Conservation (phyloP, 2,113 vertebrate species). For the Pangasianodon gigas region DNA sequence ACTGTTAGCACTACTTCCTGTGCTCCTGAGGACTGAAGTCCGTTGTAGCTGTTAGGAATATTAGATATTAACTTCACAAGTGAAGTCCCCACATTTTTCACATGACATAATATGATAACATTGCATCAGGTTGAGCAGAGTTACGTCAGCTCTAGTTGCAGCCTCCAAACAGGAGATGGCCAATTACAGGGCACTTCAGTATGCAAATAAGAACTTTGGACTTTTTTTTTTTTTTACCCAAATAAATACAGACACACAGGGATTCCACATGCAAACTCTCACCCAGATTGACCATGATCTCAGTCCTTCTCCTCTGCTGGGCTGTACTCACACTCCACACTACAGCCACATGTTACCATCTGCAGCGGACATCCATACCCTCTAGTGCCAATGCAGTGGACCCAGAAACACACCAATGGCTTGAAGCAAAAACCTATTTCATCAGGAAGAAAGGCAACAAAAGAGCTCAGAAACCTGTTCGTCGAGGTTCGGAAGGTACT, state of each 20-base stretch:
- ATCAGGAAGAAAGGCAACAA: conserved; percentile 71
- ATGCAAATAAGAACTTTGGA: conserved; percentile 51
- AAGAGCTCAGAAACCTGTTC: conserved; percentile 63
- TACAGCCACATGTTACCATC: conserved; percentile 55
- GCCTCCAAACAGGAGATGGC: conserved; percentile 37
- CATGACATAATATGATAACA: conserved; percentile 41
- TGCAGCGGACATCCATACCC: conserved; percentile 30
- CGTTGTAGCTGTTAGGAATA: neutral
- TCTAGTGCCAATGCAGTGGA: conserved; percentile 48
- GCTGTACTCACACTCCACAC: conserved; percentile 60
- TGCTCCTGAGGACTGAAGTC: neutral
- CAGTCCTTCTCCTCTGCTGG: conserved; percentile 63
- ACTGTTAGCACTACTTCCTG: neutral
- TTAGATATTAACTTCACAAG: neutral
- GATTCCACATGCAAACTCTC: conserved; percentile 42
- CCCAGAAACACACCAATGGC: conserved; percentile 43
- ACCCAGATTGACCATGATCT: conserved; percentile 65
- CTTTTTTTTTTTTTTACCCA: conserved; percentile 22
- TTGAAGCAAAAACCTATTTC: conserved; percentile 54
- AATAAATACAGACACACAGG: conserved; percentile 42
- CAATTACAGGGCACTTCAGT: conserved; percentile 40
- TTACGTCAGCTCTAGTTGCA: conserved; percentile 30
- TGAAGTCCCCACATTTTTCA: neutral
- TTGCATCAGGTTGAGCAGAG: conserved; percentile 37
- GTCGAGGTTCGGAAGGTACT: conserved; percentile 82